phyloP scores from a whole-genome alignment of 2,797 vertebrate species.

The Argyrosomus regius region DNA sequence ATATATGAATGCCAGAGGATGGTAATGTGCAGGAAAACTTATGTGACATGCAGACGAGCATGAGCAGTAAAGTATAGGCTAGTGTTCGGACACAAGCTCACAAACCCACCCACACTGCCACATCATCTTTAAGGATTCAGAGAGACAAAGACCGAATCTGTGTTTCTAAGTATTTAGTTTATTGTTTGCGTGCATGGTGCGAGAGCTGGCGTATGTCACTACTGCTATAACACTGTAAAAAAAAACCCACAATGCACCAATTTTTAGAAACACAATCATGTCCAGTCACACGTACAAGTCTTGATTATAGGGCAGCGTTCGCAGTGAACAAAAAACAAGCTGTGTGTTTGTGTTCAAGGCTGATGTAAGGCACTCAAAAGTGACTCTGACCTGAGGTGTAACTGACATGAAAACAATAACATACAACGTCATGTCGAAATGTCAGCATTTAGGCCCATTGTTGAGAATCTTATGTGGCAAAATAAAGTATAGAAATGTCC shows the following conservation, averaged over 20 bases:
- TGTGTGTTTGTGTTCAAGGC: conserved; percentile 14
- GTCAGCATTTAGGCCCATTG: background rate
- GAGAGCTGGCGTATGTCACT: conserved; percentile 51
- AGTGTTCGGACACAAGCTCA: conserved; percentile 21
- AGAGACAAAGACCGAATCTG: conserved; percentile 47
- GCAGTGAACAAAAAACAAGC: conserved; percentile 28
- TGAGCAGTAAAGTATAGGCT: conserved; percentile 39
- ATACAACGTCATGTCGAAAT: background rate
- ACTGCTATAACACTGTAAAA: conserved; percentile 24
- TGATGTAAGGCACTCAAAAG: conserved; percentile 35
- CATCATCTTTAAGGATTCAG: conserved; percentile 55
- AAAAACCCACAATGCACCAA: conserved; percentile 12
- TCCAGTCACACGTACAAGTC: conserved; percentile 1
- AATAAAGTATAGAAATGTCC: background rate
- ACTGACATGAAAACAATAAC: conserved; percentile 21
- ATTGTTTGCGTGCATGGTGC: conserved; percentile 19
- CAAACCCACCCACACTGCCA: conserved; percentile 40
- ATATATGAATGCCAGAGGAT: conserved; percentile 69
- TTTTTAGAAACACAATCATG: conserved; percentile 31
- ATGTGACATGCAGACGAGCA: conserved; percentile 39
- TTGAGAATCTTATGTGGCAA: background rate
- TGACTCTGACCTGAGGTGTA: background rate
- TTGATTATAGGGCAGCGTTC: conserved; percentile 26
- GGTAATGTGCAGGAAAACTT: conserved; percentile 39
- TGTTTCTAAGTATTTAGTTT: conserved; percentile 30